These are phyloP conservation scores for Oxyruncus cristatus DNA, from an alignment of 2,113 vertebrate genomes.

Conservation along the genomic window DNA sequence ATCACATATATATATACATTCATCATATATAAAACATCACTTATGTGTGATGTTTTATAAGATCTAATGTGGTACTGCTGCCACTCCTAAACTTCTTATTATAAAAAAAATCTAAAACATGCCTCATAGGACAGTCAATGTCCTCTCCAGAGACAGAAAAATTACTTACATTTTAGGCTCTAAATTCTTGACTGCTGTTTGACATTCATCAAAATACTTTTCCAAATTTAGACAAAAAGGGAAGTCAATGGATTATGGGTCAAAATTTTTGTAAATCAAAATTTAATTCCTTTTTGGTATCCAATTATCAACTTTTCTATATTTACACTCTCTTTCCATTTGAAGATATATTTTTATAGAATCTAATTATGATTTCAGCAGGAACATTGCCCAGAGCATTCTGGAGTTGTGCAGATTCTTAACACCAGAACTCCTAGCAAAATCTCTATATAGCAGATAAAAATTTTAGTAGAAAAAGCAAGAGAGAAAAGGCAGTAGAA, in stretches of 20 bases:
- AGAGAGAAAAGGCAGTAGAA: not conserved
- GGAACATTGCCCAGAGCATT: conserved; percentile 13
- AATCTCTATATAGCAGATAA: not conserved
- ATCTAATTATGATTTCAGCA: conserved; percentile 31
- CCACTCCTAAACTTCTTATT: not conserved
- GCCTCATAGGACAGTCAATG: not conserved
- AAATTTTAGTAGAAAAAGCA: not conserved
- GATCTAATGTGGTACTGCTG: not conserved
- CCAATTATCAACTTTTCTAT: conserved; percentile 14
- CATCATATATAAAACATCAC: too few species aligned
- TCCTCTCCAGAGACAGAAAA: not conserved
- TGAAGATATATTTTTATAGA: conserved; percentile 34
- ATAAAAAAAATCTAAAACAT: not conserved
- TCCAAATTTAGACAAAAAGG: not conserved
- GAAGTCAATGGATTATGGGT: not conserved
- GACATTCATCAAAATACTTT: not conserved
- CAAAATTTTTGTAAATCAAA: not conserved
- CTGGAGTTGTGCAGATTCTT: conserved; percentile 31
- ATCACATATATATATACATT: too few species aligned
- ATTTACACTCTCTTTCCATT: not conserved
- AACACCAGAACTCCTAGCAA: conserved; percentile 17
- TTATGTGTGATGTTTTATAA: not conserved
- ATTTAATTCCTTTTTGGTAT: not conserved
- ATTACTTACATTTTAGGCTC: not conserved
- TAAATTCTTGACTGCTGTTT: not conserved